phyloP scores from a whole-genome alignment of 2,113 vertebrate species.

The Peromyscus leucopus region DNA sequence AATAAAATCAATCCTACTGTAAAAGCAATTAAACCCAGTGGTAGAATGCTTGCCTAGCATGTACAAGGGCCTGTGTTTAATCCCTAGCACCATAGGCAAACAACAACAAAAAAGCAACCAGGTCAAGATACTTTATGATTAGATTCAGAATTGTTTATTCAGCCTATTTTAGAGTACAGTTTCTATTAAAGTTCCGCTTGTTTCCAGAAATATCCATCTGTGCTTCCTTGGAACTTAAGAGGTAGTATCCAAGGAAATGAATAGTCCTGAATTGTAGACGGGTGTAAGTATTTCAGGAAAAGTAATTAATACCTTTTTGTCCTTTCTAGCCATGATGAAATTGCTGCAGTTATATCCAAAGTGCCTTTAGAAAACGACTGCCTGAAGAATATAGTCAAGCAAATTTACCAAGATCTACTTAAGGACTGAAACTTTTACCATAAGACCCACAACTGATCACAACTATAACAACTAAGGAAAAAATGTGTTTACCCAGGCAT shows the following conservation, averaged over 20 bases:
- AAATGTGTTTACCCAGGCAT: background rate
- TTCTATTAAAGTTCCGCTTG: constrained; percentile 30
- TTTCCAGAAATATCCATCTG: constrained; percentile 51
- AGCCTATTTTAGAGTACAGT: constrained; percentile 35
- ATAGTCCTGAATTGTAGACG: constrained; percentile 33
- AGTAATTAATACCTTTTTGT: constrained; percentile 67
- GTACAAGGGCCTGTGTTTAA: background rate
- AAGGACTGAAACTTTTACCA: constrained; percentile 56
- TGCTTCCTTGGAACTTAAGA: constrained; percentile 37
- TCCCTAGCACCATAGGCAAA: background rate
- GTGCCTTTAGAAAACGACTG: constrained; percentile 86
- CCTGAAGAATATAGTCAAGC: constrained; percentile 85
- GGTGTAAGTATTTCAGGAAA: constrained; percentile 51
- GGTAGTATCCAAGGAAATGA: constrained; percentile 23
- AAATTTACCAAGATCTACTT: constrained; percentile 83
- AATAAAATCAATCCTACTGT: background rate
- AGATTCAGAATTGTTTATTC: constrained; percentile 57
- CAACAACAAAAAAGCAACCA: constrained; percentile 36
- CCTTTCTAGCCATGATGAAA: constrained; percentile 84
- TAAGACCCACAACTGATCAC: background rate
- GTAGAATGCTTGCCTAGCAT: background rate
- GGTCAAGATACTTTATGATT: background rate
- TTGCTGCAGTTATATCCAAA: constrained; percentile 82
- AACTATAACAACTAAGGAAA: constrained; percentile 26
- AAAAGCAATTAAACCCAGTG: background rate